Evolutionary conservation across 2,888 invertebrate species (phyloP), one percentile per base, ranked within the genome.

Genomic region (Coecobrya sp.): DNA sequence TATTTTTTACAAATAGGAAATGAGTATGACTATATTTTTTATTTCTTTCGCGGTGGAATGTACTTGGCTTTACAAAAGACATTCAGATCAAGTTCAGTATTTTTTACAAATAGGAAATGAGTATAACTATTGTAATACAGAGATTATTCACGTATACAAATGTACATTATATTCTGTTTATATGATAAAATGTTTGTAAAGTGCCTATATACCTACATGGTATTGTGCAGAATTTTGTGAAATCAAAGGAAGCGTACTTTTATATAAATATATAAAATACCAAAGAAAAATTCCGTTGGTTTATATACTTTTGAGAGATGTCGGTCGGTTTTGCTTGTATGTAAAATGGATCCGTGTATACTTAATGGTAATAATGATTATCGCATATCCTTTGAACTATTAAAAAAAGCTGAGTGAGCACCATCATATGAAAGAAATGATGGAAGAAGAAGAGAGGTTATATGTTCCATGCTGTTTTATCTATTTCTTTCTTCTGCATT

Each of bases 361-460:
- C 13, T 10, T 70, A 65, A 19, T 36, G 30, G 36, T 70, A 81
- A 59, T 25, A 79, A 52, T 52, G 59, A 55, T 70, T 27, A 70
- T 70, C 52, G 19, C 79, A 30, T 79, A 52, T 49, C 52, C 25
- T 79, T 79, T 76, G 76, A 73, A 70, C 70, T 70, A 70, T n/a
- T 70, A n/a, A 36, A 36, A 70, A 70, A 13, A 70, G 70, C 70
- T 70, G n/a, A 36, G 36, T 36, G 36, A 70, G 70, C n/a, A 30
- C 16, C 36, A 70, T 70, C 36, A 36, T n/a, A 8, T 7, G 36
- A 70, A 45, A 16, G 27, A 13, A 55, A 76, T n/a, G 42, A 36
- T 36, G 52, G 25, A 52, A n/a, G 49, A 49, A 55, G 36, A 70
- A 36, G 19, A 36, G 30, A 62, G n/a, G 19, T 8, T 8, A 55